A percentile compares a stretch with the other conserved stretches of the same genome.
These are phyloP conservation scores for Eublepharis macularius DNA, from an alignment of 2,113 vertebrate genomes.

Conservation along the genomic window DNA sequence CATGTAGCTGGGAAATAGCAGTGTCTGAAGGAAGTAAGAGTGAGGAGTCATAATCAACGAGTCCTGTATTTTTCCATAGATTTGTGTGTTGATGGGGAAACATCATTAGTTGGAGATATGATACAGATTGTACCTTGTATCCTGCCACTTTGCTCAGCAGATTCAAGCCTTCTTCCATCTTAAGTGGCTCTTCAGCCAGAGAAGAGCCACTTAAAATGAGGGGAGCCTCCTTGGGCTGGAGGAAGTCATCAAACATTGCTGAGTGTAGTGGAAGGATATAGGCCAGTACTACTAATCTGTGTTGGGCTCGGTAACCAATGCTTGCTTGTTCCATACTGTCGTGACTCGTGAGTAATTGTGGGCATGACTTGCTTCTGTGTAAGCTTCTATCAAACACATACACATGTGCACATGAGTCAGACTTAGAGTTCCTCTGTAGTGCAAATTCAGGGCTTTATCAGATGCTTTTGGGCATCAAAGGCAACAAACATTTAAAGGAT, in stretches of 20 bases:
- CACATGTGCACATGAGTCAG: not conserved
- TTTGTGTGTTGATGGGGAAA: not conserved
- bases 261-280: no score
- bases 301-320: not conserved
- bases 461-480: not conserved
- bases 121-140: not conserved
- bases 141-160: no score
- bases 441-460: not conserved
- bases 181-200: no score
- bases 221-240: no score
- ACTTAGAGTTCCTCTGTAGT: not conserved
- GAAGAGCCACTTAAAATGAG: no score
- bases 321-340: not conserved
- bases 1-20: accelerated
- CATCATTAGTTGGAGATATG: not conserved
- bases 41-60: not conserved
- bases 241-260: no score
- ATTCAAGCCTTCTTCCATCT: no score
- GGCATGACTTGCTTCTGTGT: not conserved
- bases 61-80: not conserved
- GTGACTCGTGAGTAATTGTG: no score
- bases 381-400: not conserved
- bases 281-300: no score
- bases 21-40: not conserved
- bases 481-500: not conserved